Conservation (phyloP, 2,113 vertebrate genomes). For the Tinamus guttatus region DNA sequence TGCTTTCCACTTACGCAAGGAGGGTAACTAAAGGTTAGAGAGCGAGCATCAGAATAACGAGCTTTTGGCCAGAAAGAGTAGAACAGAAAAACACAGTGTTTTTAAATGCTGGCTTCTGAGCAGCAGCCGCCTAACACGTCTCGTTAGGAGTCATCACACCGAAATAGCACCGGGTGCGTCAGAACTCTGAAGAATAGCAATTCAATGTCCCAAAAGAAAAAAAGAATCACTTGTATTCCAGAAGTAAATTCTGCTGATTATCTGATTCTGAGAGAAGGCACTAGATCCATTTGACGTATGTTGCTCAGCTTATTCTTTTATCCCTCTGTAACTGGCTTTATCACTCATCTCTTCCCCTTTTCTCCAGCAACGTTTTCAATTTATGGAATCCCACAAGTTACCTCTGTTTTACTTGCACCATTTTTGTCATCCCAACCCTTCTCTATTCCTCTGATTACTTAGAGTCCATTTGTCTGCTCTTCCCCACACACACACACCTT, state of each 20-base stretch:
- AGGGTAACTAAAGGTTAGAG: constrained; percentile 69
- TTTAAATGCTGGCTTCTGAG: constrained; percentile 49
- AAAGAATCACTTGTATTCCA: constrained; percentile 31
- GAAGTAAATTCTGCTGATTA: constrained; percentile 50
- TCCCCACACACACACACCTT: not conserved
- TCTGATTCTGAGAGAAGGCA: constrained; percentile 9
- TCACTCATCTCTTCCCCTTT: not conserved
- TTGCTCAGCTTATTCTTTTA: not conserved
- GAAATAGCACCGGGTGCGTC: constrained; percentile 38
- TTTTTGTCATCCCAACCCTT: not conserved
- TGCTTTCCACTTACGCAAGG: constrained; percentile 74
- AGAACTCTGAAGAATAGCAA: constrained; percentile 45
- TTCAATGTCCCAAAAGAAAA: constrained; percentile 37
- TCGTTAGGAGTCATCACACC: constrained; percentile 41
- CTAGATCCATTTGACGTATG: not conserved
- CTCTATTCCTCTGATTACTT: not conserved
- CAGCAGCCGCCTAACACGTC: constrained; percentile 39
- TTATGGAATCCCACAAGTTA: not conserved
- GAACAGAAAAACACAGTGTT: constrained; percentile 53
- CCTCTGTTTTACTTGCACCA: not conserved
- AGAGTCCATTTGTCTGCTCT: not conserved
- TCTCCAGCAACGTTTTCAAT: not conserved
- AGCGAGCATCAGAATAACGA: constrained; percentile 55
- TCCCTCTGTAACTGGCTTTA: not conserved
- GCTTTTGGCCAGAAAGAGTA: constrained; percentile 66